phyloP scores from a whole-genome alignment of 2,888 invertebrate species.

The Dryococelus australis region DNA sequence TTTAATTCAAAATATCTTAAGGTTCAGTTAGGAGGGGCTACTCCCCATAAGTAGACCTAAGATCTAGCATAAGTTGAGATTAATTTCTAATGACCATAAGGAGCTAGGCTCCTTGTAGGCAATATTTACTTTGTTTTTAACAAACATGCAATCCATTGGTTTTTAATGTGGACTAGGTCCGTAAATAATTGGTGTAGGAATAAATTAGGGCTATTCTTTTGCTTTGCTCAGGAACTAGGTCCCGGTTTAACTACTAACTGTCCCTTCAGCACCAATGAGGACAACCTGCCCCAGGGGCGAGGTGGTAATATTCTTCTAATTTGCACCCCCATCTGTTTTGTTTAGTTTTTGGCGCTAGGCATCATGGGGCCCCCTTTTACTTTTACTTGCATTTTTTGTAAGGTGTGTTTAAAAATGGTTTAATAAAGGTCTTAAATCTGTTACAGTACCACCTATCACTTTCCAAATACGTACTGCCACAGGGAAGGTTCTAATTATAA shows the following conservation, averaged over 20 bases:
- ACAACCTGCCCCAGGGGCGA: not conserved
- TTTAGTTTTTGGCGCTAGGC: not conserved
- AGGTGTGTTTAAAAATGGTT: not conserved
- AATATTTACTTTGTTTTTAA: not conserved
- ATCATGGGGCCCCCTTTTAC: not conserved
- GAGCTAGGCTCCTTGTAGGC: not conserved
- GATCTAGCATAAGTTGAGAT: not conserved
- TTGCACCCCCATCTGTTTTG: not conserved
- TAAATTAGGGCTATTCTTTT: too few species aligned
- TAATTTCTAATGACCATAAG: not conserved
- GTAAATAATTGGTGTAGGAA: too few species aligned
- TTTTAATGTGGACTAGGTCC: too few species aligned
- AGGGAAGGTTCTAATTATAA: too few species aligned
- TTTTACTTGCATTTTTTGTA: not conserved
- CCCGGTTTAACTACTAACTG: not conserved
- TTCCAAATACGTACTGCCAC: too few species aligned
- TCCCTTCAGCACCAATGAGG: not conserved
- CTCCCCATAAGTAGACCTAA: not conserved
- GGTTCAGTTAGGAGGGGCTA: not conserved
- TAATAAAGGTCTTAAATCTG: slow-evolving; percentile 6
- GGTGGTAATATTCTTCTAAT: not conserved
- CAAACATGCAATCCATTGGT: not conserved
- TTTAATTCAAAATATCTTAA: not conserved
- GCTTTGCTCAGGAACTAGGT: not conserved
- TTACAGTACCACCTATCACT: too few species aligned